Percentiles rank a stretch among this genome's conserved stretches.
Evolutionary conservation across 35 echinoderm and acorn worm genomes (phyloP).

Genomic region (Ophioderma brevispina): DNA sequence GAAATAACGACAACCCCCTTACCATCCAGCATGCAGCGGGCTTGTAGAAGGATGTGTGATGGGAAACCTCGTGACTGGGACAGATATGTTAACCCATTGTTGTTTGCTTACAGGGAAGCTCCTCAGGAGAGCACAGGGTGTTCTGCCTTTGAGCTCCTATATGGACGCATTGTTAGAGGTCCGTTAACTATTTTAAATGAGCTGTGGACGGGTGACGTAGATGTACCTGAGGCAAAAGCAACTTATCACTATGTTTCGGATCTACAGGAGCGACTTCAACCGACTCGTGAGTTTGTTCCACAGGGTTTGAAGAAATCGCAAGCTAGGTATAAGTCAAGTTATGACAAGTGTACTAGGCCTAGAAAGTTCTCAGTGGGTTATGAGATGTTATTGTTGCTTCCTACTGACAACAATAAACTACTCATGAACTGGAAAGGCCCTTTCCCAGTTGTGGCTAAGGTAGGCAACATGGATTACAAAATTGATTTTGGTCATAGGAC

Average conservation of each 20-base stretch:
- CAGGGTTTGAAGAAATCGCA: slow-evolving; percentile 38
- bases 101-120: slow-evolving; percentile 67
- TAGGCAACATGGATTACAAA: background rate
- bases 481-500: background rate
- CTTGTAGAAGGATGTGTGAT: slow-evolving; percentile 42
- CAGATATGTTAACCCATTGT: slow-evolving; percentile 46
- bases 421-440: slow-evolving; percentile 44
- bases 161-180: slow-evolving; percentile 60
- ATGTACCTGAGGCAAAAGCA: slow-evolving; percentile 38
- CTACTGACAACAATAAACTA: slow-evolving; percentile 44
- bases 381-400: slow-evolving; percentile 29
- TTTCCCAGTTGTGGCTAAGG: background rate
- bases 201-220: slow-evolving; percentile 34
- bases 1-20: slow-evolving; percentile 24
- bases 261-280: slow-evolving; percentile 40
- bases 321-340: slow-evolving; percentile 38
- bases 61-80: slow-evolving; percentile 64
- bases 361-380: slow-evolving; percentile 31
- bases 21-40: slow-evolving; percentile 5
- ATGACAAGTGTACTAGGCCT: slow-evolving; percentile 21
- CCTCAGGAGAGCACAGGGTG: slow-evolving; percentile 49
- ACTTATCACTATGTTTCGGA: slow-evolving; percentile 74
- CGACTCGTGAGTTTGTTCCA: slow-evolving; percentile 34
- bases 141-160: slow-evolving; percentile 62
- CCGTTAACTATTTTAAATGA: slow-evolving; percentile 56